Percentiles rank a stretch among this genome's conserved stretches.
Conservation (phyloP, 1,140 invertebrate genomes). For the Drosophila trapezifrons region DNA sequence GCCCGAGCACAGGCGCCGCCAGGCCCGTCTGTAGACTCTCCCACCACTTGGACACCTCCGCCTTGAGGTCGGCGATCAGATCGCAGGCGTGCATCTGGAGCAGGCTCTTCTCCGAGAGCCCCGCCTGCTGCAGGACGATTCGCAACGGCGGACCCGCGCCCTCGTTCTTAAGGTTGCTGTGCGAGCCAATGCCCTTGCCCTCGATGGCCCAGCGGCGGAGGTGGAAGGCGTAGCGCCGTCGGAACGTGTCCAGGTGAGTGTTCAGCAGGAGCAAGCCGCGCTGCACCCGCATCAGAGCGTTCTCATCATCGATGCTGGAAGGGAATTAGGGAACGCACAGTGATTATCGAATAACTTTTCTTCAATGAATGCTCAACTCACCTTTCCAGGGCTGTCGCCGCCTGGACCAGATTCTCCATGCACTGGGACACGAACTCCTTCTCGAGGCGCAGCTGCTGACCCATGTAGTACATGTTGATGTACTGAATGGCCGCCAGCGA, state of each 20-base stretch:
- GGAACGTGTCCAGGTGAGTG: conserved; percentile 96
- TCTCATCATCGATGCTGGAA: conserved; percentile 86
- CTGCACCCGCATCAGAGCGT: conserved; percentile 94
- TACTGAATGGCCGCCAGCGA: conserved; percentile 97
- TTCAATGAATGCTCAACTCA: too few relatives aligned
- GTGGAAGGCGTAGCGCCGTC: conserved; percentile 94
- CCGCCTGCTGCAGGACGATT: conserved; percentile 93
- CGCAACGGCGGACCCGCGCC: conserved; percentile 86
- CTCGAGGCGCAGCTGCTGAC: conserved; percentile 94
- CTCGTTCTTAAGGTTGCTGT: conserved; percentile 87
- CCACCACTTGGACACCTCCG: conserved; percentile 95
- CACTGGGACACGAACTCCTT: conserved; percentile 96
- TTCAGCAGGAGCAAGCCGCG: conserved; percentile 93
- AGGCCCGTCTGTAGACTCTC: conserved; percentile 79
- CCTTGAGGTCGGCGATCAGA: conserved; percentile 94
- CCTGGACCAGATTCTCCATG: conserved; percentile 94
- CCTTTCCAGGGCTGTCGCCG: conserved; percentile 89
- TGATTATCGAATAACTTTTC: neutral
- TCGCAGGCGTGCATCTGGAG: conserved; percentile 92
- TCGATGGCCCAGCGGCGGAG: conserved; percentile 93
- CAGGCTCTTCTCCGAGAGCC: conserved; percentile 90
- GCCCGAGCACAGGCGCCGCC: conserved; percentile 85
- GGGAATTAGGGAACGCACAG: neutral
- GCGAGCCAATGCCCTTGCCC: conserved; percentile 89
- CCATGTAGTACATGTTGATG: conserved; percentile 96